Base-by-base conservation (phyloP, 2,888 invertebrate species). In the Bhutanitis thaidina region DNA sequence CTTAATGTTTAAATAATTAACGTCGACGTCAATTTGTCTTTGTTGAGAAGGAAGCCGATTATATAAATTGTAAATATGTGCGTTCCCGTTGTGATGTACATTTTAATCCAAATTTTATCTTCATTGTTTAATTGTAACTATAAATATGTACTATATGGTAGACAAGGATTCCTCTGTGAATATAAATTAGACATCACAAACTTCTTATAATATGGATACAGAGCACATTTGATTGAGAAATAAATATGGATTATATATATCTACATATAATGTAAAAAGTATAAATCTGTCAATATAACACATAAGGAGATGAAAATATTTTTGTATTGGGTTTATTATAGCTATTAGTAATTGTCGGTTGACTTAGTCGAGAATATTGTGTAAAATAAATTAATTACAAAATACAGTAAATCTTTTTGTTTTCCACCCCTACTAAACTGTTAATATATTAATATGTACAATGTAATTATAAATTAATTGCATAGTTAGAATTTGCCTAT, bases 321-420 rank as follows among this genome's bases (percentile, higher is more conserved):
- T 89, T 89, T 89, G 77, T 89, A 89, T 89, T 75, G 85, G 88
- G 85, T 85, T 80, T 88, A 86, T 85, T 77, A 74, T 80, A 77
- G 79, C 74, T 79, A 65, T 75, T 71, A 82, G 78, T n/a, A n/a
- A n/a, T 74, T 74, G 70, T 75, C 73, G 72, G 82, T 67, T 78
- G 86, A 84, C 75, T 77, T 76, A 83, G 77, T 78, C 82, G 82
- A 82, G 78, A 75, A 77, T 78, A 82, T 80, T 86, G 77, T 87
- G 79, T 84, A 86, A 81, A 85, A 85, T 85, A 85, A 84, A 87
- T 71, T 69, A 73, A 80, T 69, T 74, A 77, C 74, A 74, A 75
- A 69, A 58, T 10, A 9, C 10, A 10, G 10, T 30, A 10, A 10
- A 10, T 10, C 9, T 30, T 30, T 30, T 30, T 8, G 10, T 30